phyloP scores from a whole-genome alignment of 2,797 vertebrate species.

The Gallinago nigripennis region DNA sequence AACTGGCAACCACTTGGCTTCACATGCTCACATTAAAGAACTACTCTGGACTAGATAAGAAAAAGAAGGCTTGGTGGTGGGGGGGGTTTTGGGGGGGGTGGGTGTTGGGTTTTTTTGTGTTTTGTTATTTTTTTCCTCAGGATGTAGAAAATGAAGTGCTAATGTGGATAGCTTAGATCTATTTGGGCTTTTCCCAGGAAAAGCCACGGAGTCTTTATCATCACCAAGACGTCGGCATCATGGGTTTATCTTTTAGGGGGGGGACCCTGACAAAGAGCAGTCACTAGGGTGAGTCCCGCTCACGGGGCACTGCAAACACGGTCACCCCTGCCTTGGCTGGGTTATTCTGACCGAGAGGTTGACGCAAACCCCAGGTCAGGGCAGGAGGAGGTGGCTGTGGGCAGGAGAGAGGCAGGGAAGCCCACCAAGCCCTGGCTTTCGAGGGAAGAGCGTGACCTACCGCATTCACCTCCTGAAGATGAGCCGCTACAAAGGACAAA shows the following conservation, averaged over 20 bases:
- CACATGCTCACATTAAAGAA: background rate
- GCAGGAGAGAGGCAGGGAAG: background rate
- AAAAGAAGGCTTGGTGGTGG: background rate
- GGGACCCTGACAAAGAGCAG: background rate
- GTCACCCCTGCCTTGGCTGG: background rate
- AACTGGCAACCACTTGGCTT: background rate
- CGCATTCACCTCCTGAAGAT: background rate
- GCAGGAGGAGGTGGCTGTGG: background rate
- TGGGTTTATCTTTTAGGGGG: background rate
- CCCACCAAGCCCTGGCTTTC: background rate
- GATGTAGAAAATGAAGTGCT: background rate
- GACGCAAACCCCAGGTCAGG: rapidly evolving
- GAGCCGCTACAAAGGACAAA: background rate
- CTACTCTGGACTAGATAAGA: background rate
- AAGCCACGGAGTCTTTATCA: background rate
- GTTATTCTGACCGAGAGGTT: rapidly evolving
- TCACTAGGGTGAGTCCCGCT: background rate
- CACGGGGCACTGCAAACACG: background rate
- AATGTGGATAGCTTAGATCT: background rate
- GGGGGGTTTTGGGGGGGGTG: too few species aligned
- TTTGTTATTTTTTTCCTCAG: background rate
- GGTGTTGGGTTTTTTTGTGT: too few species aligned
- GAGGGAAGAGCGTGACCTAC: background rate
- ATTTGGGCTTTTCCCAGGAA: background rate
- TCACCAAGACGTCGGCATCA: background rate